phyloP scores from a whole-genome alignment of 2,888 invertebrate genomes.

The Andrena dorsata region DNA sequence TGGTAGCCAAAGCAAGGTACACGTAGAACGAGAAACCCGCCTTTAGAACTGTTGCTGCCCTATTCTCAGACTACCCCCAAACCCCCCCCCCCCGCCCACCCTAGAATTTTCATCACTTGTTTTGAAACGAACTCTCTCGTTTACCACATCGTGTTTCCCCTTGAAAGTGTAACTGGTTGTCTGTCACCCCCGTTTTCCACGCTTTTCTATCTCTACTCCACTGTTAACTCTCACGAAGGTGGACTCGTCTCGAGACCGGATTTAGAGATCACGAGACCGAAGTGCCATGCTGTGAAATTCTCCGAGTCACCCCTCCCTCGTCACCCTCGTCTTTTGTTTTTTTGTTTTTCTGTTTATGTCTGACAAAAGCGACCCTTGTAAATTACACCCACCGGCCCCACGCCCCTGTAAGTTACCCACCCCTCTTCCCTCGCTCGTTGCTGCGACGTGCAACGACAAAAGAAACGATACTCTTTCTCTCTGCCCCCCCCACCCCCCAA shows the following conservation, averaged over 20 bases:
- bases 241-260: conserved; percentile 73
- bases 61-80: neutral
- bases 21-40: conserved; percentile 31
- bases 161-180: conserved; percentile 47
- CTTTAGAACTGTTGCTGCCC: conserved; percentile 33
- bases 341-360: conserved; percentile 15
- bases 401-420: conserved; percentile 16
- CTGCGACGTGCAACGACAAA: conserved; percentile 21
- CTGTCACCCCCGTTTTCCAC: conserved; percentile 58
- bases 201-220: conserved; percentile 67
- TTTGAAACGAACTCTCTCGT: conserved; percentile 33
- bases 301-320: conserved; percentile 57
- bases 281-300: conserved; percentile 82
- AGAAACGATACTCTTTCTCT: conserved; percentile 12
- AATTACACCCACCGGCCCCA: conserved; percentile 4
- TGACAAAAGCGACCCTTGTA: conserved; percentile 13
- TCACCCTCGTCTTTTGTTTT: conserved; percentile 7
- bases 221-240: conserved; percentile 83
- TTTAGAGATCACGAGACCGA: conserved; percentile 65
- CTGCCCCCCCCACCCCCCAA: neutral
- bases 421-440: neutral
- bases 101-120: conserved; percentile 1
- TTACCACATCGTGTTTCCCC: conserved; percentile 17
- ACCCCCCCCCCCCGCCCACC: neutral
- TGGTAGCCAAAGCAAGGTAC: neutral